Conservation (phyloP, 2,888 invertebrate species). For the Parasteatoda lunata region DNA sequence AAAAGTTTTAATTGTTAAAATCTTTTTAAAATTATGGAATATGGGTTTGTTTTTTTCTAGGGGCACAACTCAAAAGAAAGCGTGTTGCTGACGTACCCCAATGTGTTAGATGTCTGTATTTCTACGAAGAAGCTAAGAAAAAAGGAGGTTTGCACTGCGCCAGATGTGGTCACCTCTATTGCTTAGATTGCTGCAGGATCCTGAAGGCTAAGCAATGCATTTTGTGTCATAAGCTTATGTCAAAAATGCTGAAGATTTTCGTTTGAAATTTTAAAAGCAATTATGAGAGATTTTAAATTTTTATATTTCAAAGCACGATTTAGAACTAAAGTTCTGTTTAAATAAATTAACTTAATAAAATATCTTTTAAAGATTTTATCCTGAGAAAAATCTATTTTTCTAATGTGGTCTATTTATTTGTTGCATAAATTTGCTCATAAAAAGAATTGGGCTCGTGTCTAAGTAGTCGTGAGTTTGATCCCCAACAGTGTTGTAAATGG, state of each 20-base stretch:
- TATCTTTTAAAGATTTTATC: too few species aligned
- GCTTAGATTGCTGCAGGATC: background rate
- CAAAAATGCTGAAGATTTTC: background rate
- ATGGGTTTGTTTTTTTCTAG: background rate
- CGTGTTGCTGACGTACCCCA: background rate
- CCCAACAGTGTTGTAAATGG: too few species aligned
- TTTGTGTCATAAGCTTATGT: background rate
- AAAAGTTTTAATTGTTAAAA: background rate
- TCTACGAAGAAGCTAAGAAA: background rate
- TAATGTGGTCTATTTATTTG: too few species aligned
- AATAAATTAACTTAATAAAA: too few species aligned
- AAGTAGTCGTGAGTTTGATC: too few species aligned
- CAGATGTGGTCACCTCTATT: background rate
- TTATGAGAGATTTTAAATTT: too few species aligned
- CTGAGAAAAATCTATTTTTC: too few species aligned
- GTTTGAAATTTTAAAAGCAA: background rate
- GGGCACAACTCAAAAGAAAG: background rate
- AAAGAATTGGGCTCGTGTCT: too few species aligned
- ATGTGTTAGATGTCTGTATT: background rate
- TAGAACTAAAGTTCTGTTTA: too few species aligned
- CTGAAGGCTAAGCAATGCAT: background rate
- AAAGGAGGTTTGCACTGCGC: background rate
- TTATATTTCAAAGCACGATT: too few species aligned
- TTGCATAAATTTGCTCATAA: too few species aligned
- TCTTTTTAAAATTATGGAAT: background rate